Evolutionary conservation across 2,888 invertebrate genomes (phyloP).

Genomic region (Iphiclides podalirius): DNA sequence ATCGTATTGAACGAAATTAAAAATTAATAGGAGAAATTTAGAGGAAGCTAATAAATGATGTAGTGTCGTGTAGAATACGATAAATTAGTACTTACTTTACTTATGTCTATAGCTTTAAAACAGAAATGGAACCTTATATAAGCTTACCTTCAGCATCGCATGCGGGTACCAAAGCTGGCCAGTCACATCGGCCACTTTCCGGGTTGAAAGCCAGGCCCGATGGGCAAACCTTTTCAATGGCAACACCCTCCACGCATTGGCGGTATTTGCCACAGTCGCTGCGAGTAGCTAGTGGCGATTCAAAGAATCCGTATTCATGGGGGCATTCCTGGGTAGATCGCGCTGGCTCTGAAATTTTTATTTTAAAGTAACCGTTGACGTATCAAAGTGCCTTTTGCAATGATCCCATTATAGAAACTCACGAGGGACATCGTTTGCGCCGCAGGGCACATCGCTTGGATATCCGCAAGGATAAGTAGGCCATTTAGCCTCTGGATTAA

Average conservation of each 20-base stretch:
- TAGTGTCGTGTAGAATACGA: too few species aligned
- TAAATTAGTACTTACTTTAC: too few species aligned
- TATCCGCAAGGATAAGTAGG: conserved; percentile 86
- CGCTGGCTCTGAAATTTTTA: conserved; percentile 77
- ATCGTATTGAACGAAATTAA: too few species aligned
- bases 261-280: conserved; percentile 86
- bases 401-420: conserved; percentile 12
- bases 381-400: too few species aligned
- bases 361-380: neutral
- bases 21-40: too few species aligned
- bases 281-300: conserved; percentile 41
- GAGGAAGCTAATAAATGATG: too few species aligned
- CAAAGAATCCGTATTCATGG: conserved; percentile 88
- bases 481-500: conserved; percentile 80
- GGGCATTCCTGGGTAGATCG: conserved; percentile 86
- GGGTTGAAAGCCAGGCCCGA: conserved; percentile 88
- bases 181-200: conserved; percentile 86
- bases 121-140: too few species aligned
- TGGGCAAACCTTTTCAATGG: conserved; percentile 83
- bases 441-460: conserved; percentile 86
- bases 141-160: conserved; percentile 80
- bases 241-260: conserved; percentile 86
- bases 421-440: conserved; percentile 72
- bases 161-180: conserved; percentile 88
- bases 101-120: too few species aligned